Evolutionary conservation across 2,888 invertebrate genomes (phyloP), one percentile per base, ranked within the genome.

Genomic region (Ferrisia virgata): DNA sequence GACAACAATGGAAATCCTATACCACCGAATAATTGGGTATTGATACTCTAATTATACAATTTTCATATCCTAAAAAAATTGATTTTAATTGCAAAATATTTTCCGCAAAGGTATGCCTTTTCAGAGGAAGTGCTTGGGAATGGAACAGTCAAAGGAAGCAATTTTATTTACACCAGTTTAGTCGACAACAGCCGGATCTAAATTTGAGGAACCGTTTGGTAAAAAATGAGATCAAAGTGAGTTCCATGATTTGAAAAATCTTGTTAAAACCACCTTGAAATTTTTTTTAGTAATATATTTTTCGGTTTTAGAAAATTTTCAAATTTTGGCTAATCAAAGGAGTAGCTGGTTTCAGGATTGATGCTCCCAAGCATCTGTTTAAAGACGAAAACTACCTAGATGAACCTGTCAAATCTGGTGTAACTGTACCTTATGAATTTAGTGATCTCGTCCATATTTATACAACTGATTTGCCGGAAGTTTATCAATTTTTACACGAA

Each of bases 151-250:
- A 88, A 22, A 90, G 95, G 18, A 89, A 91, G 85, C 93, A 94
- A 87, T 96, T 90, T 88, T 97, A 95, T 88, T 91, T 94, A 0
- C 96, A 97, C 88, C 94, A 94, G 87, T 96, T 95, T 87, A 90
- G 92, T 6, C 87, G 88, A 22, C 89, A 91, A 39, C 94, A 96
- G 87, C 96, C 96, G 0, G 96, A 97, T 88, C 90, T 97, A 1
- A 96, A 97, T 89, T 94, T 91, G 86, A 90, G 93, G 58, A 94
- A 94, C 88, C 91, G 92, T 0, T 90, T 90, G 8, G 92, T 97
- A 6, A 89, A 92, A 2, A 89, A 92, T 82, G 92, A 92, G 87
- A 92, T 94, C 89, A 92, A 93, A 89, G 92, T 89, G 3, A 43
- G 43, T 43, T 28, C 25, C 3, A 15, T 43, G n/a, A n/a, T n/a